Conservation (phyloP, 2,888 invertebrate species). For the Volucella bombylans region DNA sequence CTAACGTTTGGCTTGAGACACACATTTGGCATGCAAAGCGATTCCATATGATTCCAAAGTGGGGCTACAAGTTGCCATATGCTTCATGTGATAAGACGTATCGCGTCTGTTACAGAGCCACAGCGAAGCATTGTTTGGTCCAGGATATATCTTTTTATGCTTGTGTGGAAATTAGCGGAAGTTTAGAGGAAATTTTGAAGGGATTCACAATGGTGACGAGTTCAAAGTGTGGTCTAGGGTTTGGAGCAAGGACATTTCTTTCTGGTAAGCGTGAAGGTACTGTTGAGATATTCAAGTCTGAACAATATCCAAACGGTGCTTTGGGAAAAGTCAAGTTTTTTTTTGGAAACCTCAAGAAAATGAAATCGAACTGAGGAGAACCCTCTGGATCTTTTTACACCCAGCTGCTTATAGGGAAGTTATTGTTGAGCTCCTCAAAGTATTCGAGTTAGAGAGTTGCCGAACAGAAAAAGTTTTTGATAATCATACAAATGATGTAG, state of each 20-base stretch:
- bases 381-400: too few relatives aligned
- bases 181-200: too few relatives aligned
- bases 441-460: too few relatives aligned
- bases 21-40: constrained; percentile 99
- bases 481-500: too few relatives aligned
- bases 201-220: too few relatives aligned
- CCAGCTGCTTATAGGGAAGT: too few relatives aligned
- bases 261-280: constrained; percentile 89
- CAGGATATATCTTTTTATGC: too few relatives aligned
- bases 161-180: too few relatives aligned
- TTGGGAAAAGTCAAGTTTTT: constrained; percentile 90
- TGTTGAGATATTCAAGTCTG: constrained; percentile 86
- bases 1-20: constrained; percentile 94
- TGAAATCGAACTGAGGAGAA: constrained; percentile 78
- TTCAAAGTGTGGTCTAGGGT: constrained; percentile 85
- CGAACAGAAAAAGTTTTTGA: too few relatives aligned
- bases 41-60: constrained; percentile 94
- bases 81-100: constrained; percentile 89
- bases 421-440: too few relatives aligned
- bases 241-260: constrained; percentile 86
- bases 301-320: constrained; percentile 87
- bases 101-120: too few relatives aligned
- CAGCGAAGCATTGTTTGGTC: too few relatives aligned
- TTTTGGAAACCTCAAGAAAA: constrained; percentile 85
- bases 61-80: constrained; percentile 89